Conservation (phyloP, 2,113 vertebrate genomes). For the Platysteira castanea region DNA sequence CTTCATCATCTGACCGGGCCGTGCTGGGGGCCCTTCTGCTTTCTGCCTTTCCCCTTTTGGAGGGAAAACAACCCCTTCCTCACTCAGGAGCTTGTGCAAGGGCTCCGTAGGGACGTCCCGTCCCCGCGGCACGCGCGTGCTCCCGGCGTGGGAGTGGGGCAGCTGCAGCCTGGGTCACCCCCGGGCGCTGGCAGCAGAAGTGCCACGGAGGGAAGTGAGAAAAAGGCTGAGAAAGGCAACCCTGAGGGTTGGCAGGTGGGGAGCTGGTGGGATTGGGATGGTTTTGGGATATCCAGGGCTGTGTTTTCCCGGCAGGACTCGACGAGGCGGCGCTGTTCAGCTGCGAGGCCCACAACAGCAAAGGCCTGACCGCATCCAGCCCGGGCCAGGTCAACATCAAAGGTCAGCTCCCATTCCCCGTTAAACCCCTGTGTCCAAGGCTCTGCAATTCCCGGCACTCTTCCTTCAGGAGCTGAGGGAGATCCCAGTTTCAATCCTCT, state of each 20-base stretch:
- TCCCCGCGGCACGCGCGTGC: accelerated
- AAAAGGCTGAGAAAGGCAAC: neutral
- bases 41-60: constrained; percentile 28
- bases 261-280: neutral
- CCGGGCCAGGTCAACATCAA: constrained; percentile 87
- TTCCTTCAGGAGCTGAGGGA: neutral
- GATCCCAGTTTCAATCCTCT: accelerated
- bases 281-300: neutral
- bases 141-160: accelerated
- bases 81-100: constrained; percentile 35
- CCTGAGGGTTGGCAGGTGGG: neutral
- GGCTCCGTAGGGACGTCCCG: neutral
- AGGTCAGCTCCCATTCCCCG: constrained; percentile 71
- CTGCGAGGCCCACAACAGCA: constrained; percentile 88
- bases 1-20: neutral
- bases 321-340: constrained; percentile 79
- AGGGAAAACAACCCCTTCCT: neutral
- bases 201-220: accelerated
- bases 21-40: neutral
- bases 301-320: constrained; percentile 71
- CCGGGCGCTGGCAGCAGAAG: neutral
- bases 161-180: neutral
- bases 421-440: neutral
- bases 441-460: neutral
- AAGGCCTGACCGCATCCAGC: constrained; percentile 83